Conservation (phyloP, 2,888 invertebrate species). For the Apamea sordens region DNA sequence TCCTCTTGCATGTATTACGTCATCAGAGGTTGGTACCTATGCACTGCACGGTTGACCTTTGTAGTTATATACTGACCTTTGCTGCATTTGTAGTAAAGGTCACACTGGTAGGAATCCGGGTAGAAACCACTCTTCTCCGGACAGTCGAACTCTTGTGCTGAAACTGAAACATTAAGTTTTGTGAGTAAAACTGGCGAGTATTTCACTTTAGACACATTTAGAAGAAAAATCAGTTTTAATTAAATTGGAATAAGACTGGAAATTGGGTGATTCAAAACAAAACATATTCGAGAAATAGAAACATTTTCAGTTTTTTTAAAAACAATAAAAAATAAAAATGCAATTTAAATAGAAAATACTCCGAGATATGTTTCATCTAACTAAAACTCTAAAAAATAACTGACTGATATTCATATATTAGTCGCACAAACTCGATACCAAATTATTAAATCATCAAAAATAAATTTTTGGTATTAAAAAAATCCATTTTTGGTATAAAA, state of each 20-base stretch:
- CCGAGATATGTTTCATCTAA: background rate
- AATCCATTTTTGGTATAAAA: too few relatives aligned
- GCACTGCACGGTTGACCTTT: constrained; percentile 72
- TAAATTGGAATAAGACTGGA: background rate
- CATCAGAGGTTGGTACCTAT: constrained; percentile 20
- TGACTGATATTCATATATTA: background rate
- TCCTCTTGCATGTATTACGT: constrained; percentile 31
- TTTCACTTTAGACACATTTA: background rate
- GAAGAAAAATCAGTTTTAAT: background rate
- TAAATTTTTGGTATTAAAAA: too few relatives aligned
- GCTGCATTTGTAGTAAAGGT: constrained; percentile 94
- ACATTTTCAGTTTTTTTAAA: background rate
- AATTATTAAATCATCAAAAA: background rate
- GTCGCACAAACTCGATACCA: background rate
- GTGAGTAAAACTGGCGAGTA: background rate
- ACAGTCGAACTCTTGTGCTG: constrained; percentile 91
- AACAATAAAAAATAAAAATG: too few relatives aligned
- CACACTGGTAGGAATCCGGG: constrained; percentile 94
- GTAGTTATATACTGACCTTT: constrained; percentile 88
- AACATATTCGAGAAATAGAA: background rate
- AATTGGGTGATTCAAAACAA: constrained; percentile 11
- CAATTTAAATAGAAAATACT: background rate
- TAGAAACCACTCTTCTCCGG: constrained; percentile 94
- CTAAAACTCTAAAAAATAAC: background rate
- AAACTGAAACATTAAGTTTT: constrained; percentile 75